These are phyloP conservation scores for Spodoptera frugiperda DNA, from an alignment of 1,140 invertebrate genomes.

Conservation along the genomic window DNA sequence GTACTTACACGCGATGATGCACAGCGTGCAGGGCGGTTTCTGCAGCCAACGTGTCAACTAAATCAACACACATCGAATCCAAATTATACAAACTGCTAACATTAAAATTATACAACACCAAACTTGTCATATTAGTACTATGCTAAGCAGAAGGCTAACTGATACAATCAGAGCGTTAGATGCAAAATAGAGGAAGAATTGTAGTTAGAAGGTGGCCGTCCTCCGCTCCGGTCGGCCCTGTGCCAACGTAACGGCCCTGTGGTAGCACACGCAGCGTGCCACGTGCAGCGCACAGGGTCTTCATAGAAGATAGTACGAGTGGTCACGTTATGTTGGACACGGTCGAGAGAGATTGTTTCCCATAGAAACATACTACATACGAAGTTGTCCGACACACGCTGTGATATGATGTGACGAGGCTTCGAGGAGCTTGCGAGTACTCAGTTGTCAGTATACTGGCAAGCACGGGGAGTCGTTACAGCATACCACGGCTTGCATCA, in stretches of 20 bases:
- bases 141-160: slow-evolving; percentile 45
- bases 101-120: slow-evolving; percentile 59
- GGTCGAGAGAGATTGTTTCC: slow-evolving; percentile 3
- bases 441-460: no score
- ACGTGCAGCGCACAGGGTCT: neutral
- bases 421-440: neutral
- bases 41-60: slow-evolving; percentile 44
- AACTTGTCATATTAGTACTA: slow-evolving; percentile 52
- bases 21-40: neutral
- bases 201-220: neutral
- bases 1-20: neutral
- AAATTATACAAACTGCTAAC: slow-evolving; percentile 48
- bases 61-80: slow-evolving; percentile 42
- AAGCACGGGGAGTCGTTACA: neutral
- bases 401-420: no score
- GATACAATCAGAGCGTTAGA: slow-evolving; percentile 19
- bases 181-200: slow-evolving; percentile 12
- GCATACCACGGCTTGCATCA: neutral
- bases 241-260: neutral
- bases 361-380: neutral
- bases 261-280: neutral
- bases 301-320: slow-evolving; percentile 21
- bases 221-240: neutral
- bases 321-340: neutral
- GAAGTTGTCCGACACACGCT: neutral